These are phyloP conservation scores for Ciconia maguari DNA, from an alignment of 2,113 vertebrate genomes.

Conservation along the genomic window DNA sequence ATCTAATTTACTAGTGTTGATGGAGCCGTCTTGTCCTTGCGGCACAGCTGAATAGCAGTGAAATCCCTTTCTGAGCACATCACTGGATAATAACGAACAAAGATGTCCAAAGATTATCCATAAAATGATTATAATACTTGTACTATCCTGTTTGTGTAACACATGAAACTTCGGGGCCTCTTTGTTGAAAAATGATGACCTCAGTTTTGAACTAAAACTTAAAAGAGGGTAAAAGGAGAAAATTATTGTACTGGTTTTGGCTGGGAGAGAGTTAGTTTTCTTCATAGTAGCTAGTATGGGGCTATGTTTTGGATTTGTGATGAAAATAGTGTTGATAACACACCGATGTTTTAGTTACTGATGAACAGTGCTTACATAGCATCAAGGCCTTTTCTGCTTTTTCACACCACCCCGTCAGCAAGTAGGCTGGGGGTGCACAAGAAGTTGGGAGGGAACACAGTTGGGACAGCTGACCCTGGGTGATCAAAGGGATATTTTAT, in stretches of 20 bases:
- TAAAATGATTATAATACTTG: background rate
- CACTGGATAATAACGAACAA: background rate
- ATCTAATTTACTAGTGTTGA: background rate
- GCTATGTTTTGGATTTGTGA: background rate
- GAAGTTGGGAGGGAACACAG: background rate
- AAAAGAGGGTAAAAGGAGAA: background rate
- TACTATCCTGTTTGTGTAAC: background rate
- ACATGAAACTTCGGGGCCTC: background rate
- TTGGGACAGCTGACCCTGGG: background rate
- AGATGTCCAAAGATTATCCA: background rate
- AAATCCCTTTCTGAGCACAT: background rate
- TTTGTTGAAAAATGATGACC: background rate
- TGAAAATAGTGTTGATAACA: background rate
- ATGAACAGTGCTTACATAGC: background rate
- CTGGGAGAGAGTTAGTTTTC: background rate
- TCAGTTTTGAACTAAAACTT: background rate
- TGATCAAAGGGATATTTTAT: background rate
- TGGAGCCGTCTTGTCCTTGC: background rate
- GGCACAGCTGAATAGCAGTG: background rate
- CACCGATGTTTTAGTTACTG: background rate
- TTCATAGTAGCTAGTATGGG: background rate
- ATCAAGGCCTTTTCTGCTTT: background rate
- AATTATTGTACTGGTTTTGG: background rate
- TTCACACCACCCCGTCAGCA: accelerated
- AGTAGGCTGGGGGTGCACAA: background rate